Base-by-base conservation (phyloP, 2,888 invertebrate species). In the Drosophila basisetae region DNA sequence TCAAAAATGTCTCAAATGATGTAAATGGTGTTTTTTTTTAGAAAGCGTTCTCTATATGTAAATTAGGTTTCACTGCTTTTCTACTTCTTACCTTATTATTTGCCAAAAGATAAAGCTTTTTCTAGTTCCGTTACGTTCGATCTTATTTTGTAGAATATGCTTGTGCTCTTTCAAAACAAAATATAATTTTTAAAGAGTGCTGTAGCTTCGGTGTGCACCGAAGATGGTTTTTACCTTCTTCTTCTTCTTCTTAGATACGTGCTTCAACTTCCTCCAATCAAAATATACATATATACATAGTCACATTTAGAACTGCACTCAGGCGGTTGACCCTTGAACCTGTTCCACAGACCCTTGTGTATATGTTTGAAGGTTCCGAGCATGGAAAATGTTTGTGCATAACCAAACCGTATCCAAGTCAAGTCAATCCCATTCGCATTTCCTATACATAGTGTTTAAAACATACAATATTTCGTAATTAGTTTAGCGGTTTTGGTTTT, bases 401-500 rank as follows among this genome's bases (percentile, higher is more conserved):
- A 39, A 33, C 22, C 30, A 66, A 68, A 43, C 67, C 68, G 62
- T 54, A 39, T 61, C 39, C 53, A 60, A 65, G 61, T 47, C 33
- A 68, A 33, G 50, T 25, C 28, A 52, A 33, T 16, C 56, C 61
- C 68, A 49, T 61, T 62, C 62, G 76, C 78, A 79, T 79, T 58
- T 66, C 56, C 52, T 69, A 47, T 65, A 64, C 49, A 62, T 66
- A 53, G 39, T 54, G 18, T 53, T 67, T 47, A 28, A 37, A 54
- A 53, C 11, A 55, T 58, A 53, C 39, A 52, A 54, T 33, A 68
- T 71, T 61, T 76, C 69, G 62, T 73, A 71, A 73, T 81, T 73
- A 81, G 73, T 71, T 73, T 70, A 76, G 81, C 66, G 55, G 76
- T 87, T 82, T 81, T 83, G 75, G 79, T 83, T 88, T 85, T 76